Conservation (phyloP, 92 coral and sea anemone genomes). For the Diadumene lineata region DNA sequence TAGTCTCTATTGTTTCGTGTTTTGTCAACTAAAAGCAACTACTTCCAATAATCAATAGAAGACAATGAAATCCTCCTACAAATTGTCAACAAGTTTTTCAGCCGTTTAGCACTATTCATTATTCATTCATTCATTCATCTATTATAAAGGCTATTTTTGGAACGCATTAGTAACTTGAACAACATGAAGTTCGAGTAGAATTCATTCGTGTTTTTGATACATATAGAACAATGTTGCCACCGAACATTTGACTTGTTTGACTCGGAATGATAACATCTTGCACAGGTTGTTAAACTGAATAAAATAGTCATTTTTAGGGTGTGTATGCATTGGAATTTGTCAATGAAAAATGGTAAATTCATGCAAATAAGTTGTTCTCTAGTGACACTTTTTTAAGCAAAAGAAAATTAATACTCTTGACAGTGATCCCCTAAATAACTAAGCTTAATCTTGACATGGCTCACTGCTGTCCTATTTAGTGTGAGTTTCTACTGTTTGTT, state of each 20-base stretch:
- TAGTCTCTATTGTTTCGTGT: conserved; percentile 1
- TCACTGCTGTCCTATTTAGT: too few relatives aligned
- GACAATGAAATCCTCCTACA: background rate
- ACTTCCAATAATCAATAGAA: background rate
- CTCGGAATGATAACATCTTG: conserved; percentile 18
- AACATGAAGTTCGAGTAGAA: background rate
- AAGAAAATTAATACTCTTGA: too few relatives aligned
- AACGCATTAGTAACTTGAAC: background rate
- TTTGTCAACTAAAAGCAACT: background rate
- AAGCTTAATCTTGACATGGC: too few relatives aligned
- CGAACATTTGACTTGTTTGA: background rate
- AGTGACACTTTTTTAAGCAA: too few relatives aligned
- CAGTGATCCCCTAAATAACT: too few relatives aligned
- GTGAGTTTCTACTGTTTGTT: too few relatives aligned
- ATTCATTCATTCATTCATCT: background rate
- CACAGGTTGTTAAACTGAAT: too few relatives aligned
- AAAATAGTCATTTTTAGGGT: too few relatives aligned
- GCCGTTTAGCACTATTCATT: too few relatives aligned
- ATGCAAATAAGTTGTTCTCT: too few relatives aligned
- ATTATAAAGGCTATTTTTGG: background rate
- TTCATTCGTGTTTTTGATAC: conserved; percentile 11
- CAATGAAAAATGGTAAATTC: too few relatives aligned
- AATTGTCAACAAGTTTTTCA: background rate
- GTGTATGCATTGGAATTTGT: too few relatives aligned
- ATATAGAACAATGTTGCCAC: background rate